A percentile compares a stretch with the other conserved stretches of the same genome.
Conservation (phyloP, 2,797 vertebrate species). For the Melanogrammus aeglefinus region DNA sequence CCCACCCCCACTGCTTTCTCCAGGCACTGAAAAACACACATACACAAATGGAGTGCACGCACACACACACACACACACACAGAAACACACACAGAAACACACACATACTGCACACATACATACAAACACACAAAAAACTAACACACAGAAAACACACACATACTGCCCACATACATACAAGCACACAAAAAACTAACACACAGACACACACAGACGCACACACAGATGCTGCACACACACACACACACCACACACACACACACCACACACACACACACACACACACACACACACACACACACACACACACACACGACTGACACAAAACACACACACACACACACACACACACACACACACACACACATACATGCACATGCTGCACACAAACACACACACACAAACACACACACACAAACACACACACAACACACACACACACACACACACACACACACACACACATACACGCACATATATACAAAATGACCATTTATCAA, state of each 20-base stretch:
- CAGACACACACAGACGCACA: background rate
- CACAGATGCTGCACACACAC: background rate
- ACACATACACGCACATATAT: background rate
- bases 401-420: constrained; percentile 9
- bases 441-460: background rate
- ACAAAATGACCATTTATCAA: constrained; percentile 2
- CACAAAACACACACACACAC: too few relatives aligned
- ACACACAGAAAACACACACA: background rate
- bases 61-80: constrained; percentile 11
- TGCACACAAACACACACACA: too few relatives aligned
- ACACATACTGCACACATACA: constrained; percentile 1
- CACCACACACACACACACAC: constrained; percentile 5
- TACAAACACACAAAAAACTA: background rate
- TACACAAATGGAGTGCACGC: constrained; percentile 18
- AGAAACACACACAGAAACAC: background rate
- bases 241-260: constrained; percentile 16
- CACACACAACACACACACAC: constrained; percentile 15
- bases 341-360: background rate
- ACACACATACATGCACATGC: too few relatives aligned
- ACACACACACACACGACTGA: too few relatives aligned
- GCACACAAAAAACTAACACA: constrained; percentile 10
- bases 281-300: too few relatives aligned
- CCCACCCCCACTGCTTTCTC: constrained; percentile 4
- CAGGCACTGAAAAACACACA: constrained; percentile 23
- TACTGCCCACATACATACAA: background rate